Conservation (phyloP, 2,888 invertebrate genomes). For the Adelognathus sp. region DNA sequence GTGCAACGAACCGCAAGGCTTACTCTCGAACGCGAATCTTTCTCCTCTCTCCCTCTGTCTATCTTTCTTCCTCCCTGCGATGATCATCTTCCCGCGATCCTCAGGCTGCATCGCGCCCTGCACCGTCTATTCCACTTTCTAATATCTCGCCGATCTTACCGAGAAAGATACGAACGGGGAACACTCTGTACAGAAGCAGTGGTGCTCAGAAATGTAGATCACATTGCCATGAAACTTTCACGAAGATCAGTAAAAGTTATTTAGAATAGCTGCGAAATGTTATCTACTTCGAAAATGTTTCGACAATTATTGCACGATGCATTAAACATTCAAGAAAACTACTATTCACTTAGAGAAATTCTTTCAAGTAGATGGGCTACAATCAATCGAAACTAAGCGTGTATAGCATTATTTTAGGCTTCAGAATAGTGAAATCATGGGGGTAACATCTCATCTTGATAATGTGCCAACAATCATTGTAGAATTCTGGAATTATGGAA, state of each 20-base stretch:
- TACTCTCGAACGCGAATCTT: slow-evolving; percentile 22
- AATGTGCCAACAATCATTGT: no score
- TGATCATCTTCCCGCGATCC: slow-evolving; percentile 53
- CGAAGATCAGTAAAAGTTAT: not conserved
- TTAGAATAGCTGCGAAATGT: not conserved
- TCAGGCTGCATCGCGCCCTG: slow-evolving; percentile 2
- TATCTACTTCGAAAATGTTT: not conserved
- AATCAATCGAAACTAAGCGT: no score
- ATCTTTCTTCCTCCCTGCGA: no score
- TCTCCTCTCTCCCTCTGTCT: slow-evolving; percentile 30
- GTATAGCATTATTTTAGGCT: no score
- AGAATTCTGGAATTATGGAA: no score
- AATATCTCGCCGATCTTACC: slow-evolving; percentile 67
- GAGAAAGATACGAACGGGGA: slow-evolving; percentile 46
- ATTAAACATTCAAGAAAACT: no score
- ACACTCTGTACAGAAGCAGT: slow-evolving; percentile 52
- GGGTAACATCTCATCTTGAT: no score
- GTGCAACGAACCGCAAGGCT: slow-evolving; percentile 37
- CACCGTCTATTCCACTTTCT: slow-evolving; percentile 68
- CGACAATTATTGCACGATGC: no score
- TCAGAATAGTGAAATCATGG: no score
- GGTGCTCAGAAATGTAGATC: slow-evolving; percentile 66
- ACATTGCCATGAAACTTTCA: not conserved
- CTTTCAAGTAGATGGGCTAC: no score
- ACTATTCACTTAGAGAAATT: no score